phyloP scores from a whole-genome alignment of 2,113 vertebrate genomes.

The Galeopterus variegatus region DNA sequence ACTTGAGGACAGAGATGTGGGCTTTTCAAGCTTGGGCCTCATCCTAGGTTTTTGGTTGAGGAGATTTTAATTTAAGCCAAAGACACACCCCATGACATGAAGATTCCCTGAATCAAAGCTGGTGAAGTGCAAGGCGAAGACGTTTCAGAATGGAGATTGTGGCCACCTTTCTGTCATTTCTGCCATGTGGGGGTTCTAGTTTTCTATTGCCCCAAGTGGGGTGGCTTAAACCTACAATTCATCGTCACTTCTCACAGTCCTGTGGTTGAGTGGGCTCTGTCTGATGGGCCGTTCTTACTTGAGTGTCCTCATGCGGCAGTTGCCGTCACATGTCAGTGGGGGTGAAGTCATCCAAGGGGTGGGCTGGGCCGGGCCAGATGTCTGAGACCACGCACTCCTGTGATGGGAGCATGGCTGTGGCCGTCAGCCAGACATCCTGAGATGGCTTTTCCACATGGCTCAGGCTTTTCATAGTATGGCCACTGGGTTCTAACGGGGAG shows the following conservation, averaged over 20 bases:
- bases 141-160: no score
- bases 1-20: neutral
- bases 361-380: neutral
- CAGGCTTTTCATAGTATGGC: neutral
- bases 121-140: neutral
- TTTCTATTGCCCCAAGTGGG: neutral
- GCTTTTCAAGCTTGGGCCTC: neutral
- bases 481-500: neutral
- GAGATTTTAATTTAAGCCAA: neutral
- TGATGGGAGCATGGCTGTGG: neutral
- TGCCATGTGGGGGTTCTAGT: neutral
- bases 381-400: rapidly evolving
- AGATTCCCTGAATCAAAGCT: neutral
- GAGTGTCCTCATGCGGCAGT: neutral
- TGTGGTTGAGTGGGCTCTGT: neutral
- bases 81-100: neutral
- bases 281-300: neutral
- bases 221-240: neutral
- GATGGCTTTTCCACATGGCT: neutral
- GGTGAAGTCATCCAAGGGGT: neutral
- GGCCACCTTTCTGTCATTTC: neutral
- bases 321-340: neutral
- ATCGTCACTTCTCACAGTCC: neutral
- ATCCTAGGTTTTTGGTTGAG: neutral
- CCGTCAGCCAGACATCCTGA: neutral